Percentiles rank a stretch among this genome's conserved stretches.
These are phyloP conservation scores for Cebus imitator DNA, from an alignment of 2,113 vertebrate species.

Conservation along the genomic window DNA sequence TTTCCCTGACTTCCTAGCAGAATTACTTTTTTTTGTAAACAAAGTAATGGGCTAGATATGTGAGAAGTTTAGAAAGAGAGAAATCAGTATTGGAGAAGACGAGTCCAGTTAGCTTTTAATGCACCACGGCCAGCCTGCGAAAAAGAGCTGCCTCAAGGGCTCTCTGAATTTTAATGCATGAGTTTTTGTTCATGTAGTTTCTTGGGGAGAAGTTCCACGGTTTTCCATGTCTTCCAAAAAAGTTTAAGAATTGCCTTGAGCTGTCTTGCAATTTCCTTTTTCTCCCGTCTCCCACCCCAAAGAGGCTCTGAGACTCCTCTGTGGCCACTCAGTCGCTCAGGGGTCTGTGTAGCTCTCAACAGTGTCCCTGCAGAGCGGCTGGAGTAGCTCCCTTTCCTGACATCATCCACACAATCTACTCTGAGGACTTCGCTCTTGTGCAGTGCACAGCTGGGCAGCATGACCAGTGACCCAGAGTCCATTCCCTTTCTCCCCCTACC, in stretches of 20 bases:
- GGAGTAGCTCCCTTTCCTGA: too few species aligned
- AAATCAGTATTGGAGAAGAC: not conserved
- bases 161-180: not conserved
- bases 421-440: not conserved
- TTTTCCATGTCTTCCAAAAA: not conserved
- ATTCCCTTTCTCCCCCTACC: too few species aligned
- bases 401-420: rapidly evolving
- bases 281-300: not conserved
- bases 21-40: not conserved
- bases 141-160: not conserved
- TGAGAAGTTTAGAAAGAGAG: not conserved
- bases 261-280: not conserved
- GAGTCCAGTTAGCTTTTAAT: not conserved
- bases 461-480: not conserved
- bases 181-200: not conserved
- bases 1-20: not conserved
- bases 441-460: not conserved
- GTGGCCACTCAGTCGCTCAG: not conserved
- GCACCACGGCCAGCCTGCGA: not conserved
- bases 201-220: not conserved
- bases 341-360: not conserved
- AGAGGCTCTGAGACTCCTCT: not conserved
- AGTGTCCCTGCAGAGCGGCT: not conserved
- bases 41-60: not conserved
- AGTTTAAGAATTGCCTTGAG: not conserved